Evolutionary conservation across 2,113 vertebrate genomes (phyloP), one percentile per base, ranked within the genome.

Genomic region (Poicephalus meyeri): DNA sequence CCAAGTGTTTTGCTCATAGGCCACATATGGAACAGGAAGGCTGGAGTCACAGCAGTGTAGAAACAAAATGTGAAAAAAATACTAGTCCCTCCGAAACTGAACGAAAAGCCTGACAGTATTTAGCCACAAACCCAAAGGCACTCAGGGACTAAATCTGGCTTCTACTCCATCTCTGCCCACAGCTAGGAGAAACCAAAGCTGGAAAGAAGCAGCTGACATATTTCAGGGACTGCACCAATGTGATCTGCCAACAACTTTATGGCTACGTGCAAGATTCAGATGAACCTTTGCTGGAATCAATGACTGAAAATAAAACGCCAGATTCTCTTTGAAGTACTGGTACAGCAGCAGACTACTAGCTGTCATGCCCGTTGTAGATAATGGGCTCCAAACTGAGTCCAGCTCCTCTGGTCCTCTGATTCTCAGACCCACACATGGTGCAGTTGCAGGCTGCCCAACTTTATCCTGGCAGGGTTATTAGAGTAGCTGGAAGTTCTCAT

Each of bases 181-280:
- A 91, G 86, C 88, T 79, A 95, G 69, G 64, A 74, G 90, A 93
- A 94, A 77, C 21, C 56, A 74, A 91, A 90, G 47, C 72, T 92
- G 82, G 47, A 83, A 89, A 55, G 88, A 78, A 78, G 76, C 76
- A 95, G 86, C 88, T 94, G 76, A 61, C 72, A 37, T 73, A 83
- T 88, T 95, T 94, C 88, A 95, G 61, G 24, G 64, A 71, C 90
- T 65, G 53, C 55, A 93, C 21, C 55, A 50, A 14, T 71, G 29
- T 52, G 65, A 88, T 91, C 64, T 88, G 79, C 88, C 93, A 96
- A 65, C 53, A 88, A 49, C 86, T 93, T 92, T 71, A 92, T 76
- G 86, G 52, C 72, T 76, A 49, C 86, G 88, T 86, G 44, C 80
- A 92, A 71, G 52, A 88, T 88, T 89, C 52, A 81, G 77, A 88